Conservation (phyloP, 2,888 invertebrate genomes). For the Eupeodes luniger region DNA sequence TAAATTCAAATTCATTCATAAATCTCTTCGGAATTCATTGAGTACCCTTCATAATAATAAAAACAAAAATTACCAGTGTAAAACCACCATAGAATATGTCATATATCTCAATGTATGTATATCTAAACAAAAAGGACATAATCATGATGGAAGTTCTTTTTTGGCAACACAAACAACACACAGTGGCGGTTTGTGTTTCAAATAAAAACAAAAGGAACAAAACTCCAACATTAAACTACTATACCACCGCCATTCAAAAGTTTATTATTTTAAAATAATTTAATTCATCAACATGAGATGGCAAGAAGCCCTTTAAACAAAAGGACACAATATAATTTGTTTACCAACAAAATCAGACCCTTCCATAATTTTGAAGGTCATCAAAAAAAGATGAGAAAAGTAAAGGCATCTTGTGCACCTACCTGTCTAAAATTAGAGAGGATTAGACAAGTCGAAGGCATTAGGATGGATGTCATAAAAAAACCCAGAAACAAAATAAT, state of each 20-base stretch:
- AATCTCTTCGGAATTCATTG: not conserved
- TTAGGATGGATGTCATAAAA: slow-evolving; percentile 27
- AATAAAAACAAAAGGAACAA: slow-evolving; percentile 29
- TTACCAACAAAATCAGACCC: slow-evolving; percentile 63
- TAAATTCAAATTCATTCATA: slow-evolving; percentile 5
- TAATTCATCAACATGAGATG: slow-evolving; percentile 34
- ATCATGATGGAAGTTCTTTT: not conserved
- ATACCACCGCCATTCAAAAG: not conserved
- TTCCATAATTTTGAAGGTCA: slow-evolving; percentile 43
- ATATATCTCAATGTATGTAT: not conserved
- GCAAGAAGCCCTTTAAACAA: slow-evolving; percentile 49
- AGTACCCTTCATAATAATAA: too few species aligned
- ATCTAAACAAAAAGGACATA: slow-evolving; percentile 16
- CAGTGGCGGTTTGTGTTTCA: slow-evolving; percentile 51
- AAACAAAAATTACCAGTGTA: slow-evolving; percentile 3
- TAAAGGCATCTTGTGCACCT: not conserved
- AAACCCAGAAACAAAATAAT: slow-evolving; percentile 27
- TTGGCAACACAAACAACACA: slow-evolving; percentile 31
- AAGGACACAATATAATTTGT: slow-evolving; percentile 60
- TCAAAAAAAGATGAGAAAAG: not conserved
- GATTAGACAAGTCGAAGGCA: slow-evolving; percentile 34
- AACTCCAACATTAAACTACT: slow-evolving; percentile 7
- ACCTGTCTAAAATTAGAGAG: slow-evolving; percentile 41
- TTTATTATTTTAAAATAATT: slow-evolving; percentile 33
- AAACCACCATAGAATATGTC: slow-evolving; percentile 6